A percentile compares a stretch with the other conserved stretches of the same genome.
Conservation (phyloP, 2,888 invertebrate genomes). For the Orthosia cruda region DNA sequence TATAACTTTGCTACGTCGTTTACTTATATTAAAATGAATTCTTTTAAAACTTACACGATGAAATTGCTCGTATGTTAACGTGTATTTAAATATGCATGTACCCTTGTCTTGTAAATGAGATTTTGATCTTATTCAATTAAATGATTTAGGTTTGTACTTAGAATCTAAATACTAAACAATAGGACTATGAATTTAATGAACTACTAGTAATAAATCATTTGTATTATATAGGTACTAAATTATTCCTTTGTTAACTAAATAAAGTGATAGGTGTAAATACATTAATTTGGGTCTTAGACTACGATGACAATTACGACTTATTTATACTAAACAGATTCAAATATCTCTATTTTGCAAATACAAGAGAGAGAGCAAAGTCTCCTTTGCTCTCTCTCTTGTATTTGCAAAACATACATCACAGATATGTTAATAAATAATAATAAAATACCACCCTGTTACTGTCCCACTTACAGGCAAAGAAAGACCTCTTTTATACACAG, state of each 20-base stretch:
- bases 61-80: not conserved
- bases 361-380: too few species aligned
- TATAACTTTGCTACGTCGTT: conserved; percentile 17
- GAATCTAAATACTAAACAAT: not conserved
- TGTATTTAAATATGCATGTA: conserved; percentile 6
- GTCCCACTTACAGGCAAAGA: too few species aligned
- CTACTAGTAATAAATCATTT: not conserved
- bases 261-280: conserved; percentile 1
- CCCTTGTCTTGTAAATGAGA: not conserved
- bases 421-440: too few species aligned
- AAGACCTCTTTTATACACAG: too few species aligned
- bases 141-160: not conserved
- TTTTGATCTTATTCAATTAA: not conserved
- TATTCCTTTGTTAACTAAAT: conserved; percentile 3
- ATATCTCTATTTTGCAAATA: too few species aligned
- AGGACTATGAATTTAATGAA: conserved; percentile 15
- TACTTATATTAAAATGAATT: conserved; percentile 16
- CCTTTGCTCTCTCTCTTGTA: too few species aligned
- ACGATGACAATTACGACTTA: not conserved
- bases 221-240: not conserved
- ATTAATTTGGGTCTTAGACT: conserved; percentile 3
- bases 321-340: not conserved
- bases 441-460: too few species aligned
- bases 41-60: conserved; percentile 12
- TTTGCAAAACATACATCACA: not conserved